These are phyloP conservation scores for Petrolisthes manimaculis DNA, from an alignment of 2,888 invertebrate species.

Conservation along the genomic window DNA sequence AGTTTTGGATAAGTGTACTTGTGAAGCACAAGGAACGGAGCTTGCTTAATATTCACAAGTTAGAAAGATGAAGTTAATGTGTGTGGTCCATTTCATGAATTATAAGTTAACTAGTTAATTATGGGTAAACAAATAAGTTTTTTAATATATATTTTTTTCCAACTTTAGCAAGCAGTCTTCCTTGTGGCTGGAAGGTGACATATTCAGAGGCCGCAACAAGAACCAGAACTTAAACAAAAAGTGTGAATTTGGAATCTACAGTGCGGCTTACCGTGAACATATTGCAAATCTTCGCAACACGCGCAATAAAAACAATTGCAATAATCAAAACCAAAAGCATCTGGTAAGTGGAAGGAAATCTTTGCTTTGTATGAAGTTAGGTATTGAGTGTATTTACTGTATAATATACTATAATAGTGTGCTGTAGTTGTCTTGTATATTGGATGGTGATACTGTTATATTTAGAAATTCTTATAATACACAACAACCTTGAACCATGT, in stretches of 20 bases:
- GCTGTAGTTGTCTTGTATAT: not conserved
- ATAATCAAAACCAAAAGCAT: slow-evolving; percentile 43
- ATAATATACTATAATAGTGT: not conserved
- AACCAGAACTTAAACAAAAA: slow-evolving; percentile 62
- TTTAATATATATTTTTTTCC: not conserved
- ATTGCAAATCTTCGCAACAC: slow-evolving; percentile 55
- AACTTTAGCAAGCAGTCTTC: slow-evolving; percentile 61
- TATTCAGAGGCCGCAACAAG: slow-evolving; percentile 62
- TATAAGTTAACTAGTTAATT: too few species aligned
- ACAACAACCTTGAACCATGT: too few species aligned
- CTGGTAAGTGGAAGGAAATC: slow-evolving; percentile 20
- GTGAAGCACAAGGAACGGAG: too few species aligned
- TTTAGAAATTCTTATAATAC: too few species aligned
- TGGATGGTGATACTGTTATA: not conserved
- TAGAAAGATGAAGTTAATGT: not conserved
- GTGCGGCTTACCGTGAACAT: slow-evolving; percentile 58
- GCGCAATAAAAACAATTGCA: slow-evolving; percentile 54
- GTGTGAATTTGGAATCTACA: slow-evolving; percentile 62
- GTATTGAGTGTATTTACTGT: not conserved
- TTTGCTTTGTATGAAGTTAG: too few species aligned
- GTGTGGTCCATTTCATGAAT: too few species aligned
- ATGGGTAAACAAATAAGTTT: not conserved
- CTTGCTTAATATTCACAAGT: not conserved
- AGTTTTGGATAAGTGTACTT: too few species aligned
- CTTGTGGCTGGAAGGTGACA: slow-evolving; percentile 64